Evolutionary conservation across 1,140 invertebrate genomes (phyloP), one percentile per base, ranked within the genome.

Genomic region (Eumaeus atala): DNA sequence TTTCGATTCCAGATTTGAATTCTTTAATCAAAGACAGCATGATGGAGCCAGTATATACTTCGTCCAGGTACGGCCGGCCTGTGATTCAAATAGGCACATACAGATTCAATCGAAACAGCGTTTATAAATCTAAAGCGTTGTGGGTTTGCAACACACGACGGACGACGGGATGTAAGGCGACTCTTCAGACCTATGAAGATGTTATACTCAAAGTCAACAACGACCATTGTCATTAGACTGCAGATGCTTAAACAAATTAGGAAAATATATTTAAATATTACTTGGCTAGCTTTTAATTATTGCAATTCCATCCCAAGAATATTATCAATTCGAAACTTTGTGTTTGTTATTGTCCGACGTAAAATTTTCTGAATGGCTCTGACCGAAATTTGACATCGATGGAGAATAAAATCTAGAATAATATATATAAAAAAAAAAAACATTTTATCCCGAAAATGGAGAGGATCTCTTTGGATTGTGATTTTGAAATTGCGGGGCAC

Each of bases 151-250:
- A 55, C 17, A 59, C 58, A 16, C 44, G 57, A 12, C 51, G 49
- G 11, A 33, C 50, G 1, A 38, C 16, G 12, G 49, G 59, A 6
- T 74, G 69, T 40, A 59, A 56, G 18, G 69, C 72, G 1, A 61
- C 51, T 1, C 12, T 67, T n/a, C 35, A 54, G n/a, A 70, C 64
- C 9, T n/a, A 59, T 10, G 56, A 68, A 1, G 44, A 66, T 17
- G 16, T 38, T 6, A 56, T 74, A 5, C 56, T 71, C 3, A 5
- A 35, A 3, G 28, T 50, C 3, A 67, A 61, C 16, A 59, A 56
- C 44, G 10, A 38, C 0, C 72, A 75, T 51, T 67, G 65, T 53
- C 70, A 75, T 59, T 70, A 51, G 21, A 28, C 2, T 6, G 21
- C n/a, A 6, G 21, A 2, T 28, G 6, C 21, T 6, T 28, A 28